Percentiles rank a stretch among this genome's conserved stretches.
Conservation (phyloP, 2,797 vertebrate species). For the Cheirogaleus major region DNA sequence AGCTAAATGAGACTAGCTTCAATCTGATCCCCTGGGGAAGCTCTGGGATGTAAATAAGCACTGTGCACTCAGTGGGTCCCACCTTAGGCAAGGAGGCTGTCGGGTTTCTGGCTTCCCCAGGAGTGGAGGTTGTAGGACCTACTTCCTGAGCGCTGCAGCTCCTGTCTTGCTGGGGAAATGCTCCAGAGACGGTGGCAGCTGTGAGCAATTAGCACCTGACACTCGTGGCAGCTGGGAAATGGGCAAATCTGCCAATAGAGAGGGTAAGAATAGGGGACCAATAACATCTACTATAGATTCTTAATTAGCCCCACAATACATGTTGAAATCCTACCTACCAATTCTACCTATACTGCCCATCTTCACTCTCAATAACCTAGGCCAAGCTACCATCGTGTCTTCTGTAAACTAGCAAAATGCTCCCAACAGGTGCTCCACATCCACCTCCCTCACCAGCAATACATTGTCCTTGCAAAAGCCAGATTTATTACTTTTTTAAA, state of each 20-base stretch:
- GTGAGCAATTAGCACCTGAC: background rate
- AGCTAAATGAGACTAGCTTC: background rate
- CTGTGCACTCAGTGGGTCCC: background rate
- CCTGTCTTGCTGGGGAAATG: background rate
- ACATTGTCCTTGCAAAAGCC: background rate
- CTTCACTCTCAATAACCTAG: background rate
- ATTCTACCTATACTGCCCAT: background rate
- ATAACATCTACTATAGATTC: background rate
- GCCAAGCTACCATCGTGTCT: background rate
- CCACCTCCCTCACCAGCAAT: background rate
- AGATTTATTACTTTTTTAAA: background rate
- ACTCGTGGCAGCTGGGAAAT: background rate
- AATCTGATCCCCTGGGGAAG: background rate
- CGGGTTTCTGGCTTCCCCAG: background rate
- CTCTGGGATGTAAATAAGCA: background rate
- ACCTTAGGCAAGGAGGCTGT: background rate
- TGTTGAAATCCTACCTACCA: background rate
- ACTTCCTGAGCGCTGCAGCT: background rate
- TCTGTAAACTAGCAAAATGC: background rate
- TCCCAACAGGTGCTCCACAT: background rate
- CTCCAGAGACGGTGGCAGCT: background rate
- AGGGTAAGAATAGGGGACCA: background rate
- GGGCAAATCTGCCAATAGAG: background rate
- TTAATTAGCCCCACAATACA: background rate
- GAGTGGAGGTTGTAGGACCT: background rate